phyloP scores from a whole-genome alignment of 2,888 invertebrate species.

The Calliopum simillimum region DNA sequence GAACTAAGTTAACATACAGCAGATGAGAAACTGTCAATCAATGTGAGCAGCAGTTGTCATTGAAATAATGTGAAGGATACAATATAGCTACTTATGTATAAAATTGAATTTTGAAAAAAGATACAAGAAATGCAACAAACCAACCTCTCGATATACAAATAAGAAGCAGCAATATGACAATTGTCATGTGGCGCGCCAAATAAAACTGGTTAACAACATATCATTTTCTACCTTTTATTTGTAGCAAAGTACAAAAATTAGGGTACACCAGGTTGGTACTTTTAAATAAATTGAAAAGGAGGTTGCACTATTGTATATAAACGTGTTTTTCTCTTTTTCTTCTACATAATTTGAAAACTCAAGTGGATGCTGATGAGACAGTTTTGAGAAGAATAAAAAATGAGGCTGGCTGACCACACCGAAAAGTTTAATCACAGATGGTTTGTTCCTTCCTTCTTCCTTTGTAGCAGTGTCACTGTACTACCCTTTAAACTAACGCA shows the following conservation, averaged over 20 bases:
- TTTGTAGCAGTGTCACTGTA: too few species aligned
- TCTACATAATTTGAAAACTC: not conserved
- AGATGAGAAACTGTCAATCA: slow-evolving; percentile 22
- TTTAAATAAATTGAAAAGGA: too few species aligned
- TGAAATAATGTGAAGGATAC: not conserved
- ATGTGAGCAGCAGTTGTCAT: slow-evolving; percentile 25
- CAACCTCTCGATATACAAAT: not conserved
- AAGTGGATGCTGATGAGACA: slow-evolving; percentile 20
- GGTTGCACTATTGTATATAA: too few species aligned
- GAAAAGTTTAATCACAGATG: not conserved
- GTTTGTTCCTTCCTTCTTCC: too few species aligned
- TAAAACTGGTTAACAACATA: not conserved
- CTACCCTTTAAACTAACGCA: too few species aligned
- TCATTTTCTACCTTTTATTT: not conserved
- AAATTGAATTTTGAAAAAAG: not conserved
- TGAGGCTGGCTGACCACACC: slow-evolving; percentile 12
- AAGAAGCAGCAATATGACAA: slow-evolving; percentile 1
- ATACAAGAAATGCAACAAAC: too few species aligned
- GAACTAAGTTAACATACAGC: not conserved
- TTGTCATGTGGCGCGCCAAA: not conserved
- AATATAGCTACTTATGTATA: not conserved
- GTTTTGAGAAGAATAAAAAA: not conserved
- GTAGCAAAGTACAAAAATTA: not conserved
- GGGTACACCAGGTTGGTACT: not conserved
- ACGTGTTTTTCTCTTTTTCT: too few species aligned